phyloP scores from a whole-genome alignment of 1,140 invertebrate species.

The Babylonia areolata region DNA sequence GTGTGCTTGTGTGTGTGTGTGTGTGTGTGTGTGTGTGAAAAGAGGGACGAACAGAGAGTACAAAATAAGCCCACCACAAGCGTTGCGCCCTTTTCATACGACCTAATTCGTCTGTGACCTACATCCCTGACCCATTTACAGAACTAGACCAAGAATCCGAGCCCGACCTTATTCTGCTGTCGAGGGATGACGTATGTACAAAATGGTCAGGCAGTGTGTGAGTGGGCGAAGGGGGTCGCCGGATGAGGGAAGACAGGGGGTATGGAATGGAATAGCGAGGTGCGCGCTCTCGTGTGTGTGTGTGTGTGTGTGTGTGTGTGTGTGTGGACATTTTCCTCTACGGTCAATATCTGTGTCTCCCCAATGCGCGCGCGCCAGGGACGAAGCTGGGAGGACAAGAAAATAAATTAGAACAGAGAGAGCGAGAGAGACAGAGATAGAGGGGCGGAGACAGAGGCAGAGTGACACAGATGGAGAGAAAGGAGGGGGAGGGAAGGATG shows the following conservation, averaged over 20 bases:
- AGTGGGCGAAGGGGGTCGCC: no score
- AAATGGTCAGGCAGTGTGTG: neutral
- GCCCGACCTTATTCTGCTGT: neutral
- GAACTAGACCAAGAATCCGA: neutral
- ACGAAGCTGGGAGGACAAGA: neutral
- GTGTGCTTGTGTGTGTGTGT: no score
- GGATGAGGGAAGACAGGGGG: no score
- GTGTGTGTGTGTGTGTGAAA: neutral
- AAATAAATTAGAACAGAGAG: no score
- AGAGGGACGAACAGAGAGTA: neutral
- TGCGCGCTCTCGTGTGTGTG: no score
- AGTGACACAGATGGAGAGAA: neutral
- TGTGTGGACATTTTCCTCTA: no score
- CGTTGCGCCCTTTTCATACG: no score
- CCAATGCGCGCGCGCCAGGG: neutral
- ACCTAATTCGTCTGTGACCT: neutral
- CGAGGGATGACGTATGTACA: neutral
- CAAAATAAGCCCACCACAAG: neutral
- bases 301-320: neutral
- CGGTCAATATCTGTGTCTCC: no score
- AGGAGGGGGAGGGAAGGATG: neutral
- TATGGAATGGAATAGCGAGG: no score
- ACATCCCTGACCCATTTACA: neutral
- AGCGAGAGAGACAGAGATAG: no score
- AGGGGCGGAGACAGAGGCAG: no score